Evolutionary conservation across 92 coral and sea anemone genomes (phyloP), one percentile per base, ranked within the genome.

Genomic region (Galaxea fascicularis): DNA sequence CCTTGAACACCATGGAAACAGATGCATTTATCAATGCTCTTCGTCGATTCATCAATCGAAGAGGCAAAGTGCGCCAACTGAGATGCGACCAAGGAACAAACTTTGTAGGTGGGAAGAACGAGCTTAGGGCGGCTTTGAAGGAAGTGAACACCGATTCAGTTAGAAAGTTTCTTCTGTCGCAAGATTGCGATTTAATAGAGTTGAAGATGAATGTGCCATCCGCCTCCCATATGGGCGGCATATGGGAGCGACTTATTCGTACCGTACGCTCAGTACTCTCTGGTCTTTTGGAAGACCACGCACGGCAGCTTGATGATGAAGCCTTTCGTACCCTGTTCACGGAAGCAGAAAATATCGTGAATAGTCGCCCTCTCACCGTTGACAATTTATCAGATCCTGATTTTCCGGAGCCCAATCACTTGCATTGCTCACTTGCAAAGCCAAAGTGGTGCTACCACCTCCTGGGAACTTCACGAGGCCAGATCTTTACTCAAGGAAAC

Each of bases 21-120:
- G 89, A 89, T 60, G 79, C 92, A 15, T 89, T 89, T 65, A 89
- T 84, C 28, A 89, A 89, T 16, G 89, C 92, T 21, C 92, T 89
- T 49, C 30, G 78, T 22, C 81, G 82, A 58, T 89, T 89, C 66
- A 45, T 84, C 67, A 84, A 60, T 41, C 68, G 88, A 56, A 66
- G 92, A 70, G 92, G 92, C 47, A 89, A 84, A 73, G 89, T 89
- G 4, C 85, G 78, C 22, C 59, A 75, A 57, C 76, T 90, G 8
- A 62, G 89, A 10, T 90, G 73, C 10, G 92, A 89, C 52, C 88
- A 72, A 69, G 89, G 85, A 56, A 83, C 88, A 9, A 89, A 83
- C 68, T 89, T 89, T 16, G 84, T 83, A 11, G 85, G 88, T 0
- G 92, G 89, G 24, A 83, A 53, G 20, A 82, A 89, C 67, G 89